Conservation (phyloP, 30 jellyfish, hydroid and myxozoan species). For the Aurelia sp. region DNA sequence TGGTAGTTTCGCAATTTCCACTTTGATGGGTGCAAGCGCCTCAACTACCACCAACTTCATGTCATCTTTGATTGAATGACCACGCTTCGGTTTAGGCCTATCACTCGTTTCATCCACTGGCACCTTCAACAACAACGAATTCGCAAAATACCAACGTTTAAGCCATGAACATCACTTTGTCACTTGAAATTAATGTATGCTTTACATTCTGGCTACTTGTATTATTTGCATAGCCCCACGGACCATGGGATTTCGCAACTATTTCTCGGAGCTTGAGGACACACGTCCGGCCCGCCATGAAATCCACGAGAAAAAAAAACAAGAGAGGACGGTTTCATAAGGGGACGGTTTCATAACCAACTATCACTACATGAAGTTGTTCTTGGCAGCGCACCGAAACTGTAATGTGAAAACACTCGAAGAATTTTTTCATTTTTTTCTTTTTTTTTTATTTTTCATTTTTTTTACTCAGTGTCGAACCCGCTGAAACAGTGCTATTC, state of each 20-base stretch:
- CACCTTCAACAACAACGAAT: not conserved
- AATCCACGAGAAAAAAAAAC: too few relatives aligned
- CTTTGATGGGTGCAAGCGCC: conserved; percentile 9
- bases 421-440: too few relatives aligned
- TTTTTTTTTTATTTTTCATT: too few relatives aligned
- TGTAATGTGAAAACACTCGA: too few relatives aligned
- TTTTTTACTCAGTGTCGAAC: too few relatives aligned
- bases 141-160: not conserved
- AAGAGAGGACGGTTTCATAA: too few relatives aligned
- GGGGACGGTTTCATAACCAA: too few relatives aligned
- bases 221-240: conserved; percentile 8
- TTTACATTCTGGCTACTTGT: conserved; percentile 3
- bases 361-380: too few relatives aligned
- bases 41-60: conserved; percentile 1
- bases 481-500: too few relatives aligned
- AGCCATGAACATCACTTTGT: conserved; percentile 9
- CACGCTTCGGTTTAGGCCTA: conserved; percentile 11
- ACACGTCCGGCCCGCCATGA: conserved; percentile 13
- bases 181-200: conserved; percentile 1
- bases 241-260: conserved; percentile 6
- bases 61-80: not conserved
- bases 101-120: conserved; percentile 8
- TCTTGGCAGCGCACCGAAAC: too few relatives aligned
- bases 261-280: conserved; percentile 6
- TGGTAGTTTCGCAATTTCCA: conserved; percentile 8